Evolutionary conservation across 2,888 invertebrate species (phyloP).

Genomic region (Apamea monoglypha): DNA sequence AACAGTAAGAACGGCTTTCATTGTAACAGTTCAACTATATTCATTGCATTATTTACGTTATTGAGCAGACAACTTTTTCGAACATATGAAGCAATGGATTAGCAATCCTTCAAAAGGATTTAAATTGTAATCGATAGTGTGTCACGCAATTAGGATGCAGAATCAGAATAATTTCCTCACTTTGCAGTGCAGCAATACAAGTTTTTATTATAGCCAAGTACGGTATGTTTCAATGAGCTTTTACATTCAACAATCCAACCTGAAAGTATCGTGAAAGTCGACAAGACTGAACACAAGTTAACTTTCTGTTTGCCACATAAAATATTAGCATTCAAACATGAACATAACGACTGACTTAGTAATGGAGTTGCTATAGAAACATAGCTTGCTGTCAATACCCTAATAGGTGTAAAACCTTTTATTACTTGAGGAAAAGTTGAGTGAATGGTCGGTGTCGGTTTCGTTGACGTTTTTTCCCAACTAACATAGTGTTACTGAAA

Average conservation of each 20-base stretch:
- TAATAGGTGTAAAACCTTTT: slow-evolving; percentile 1
- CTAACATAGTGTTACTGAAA: background rate
- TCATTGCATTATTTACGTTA: too few relatives aligned
- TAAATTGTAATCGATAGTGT: background rate
- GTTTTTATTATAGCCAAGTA: slow-evolving; percentile 22
- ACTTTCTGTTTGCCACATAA: slow-evolving; percentile 72
- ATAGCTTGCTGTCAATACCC: slow-evolving; percentile 8
- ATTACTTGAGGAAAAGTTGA: slow-evolving; percentile 18
- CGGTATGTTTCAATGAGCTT: slow-evolving; percentile 42
- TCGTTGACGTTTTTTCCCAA: background rate
- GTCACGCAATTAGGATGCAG: background rate
- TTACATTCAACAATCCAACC: slow-evolving; percentile 48
- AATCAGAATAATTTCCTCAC: slow-evolving; percentile 47
- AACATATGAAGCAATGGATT: too few relatives aligned
- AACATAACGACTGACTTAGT: slow-evolving; percentile 35
- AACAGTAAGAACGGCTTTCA: background rate
- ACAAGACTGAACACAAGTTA: slow-evolving; percentile 47
- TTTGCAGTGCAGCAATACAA: slow-evolving; percentile 30
- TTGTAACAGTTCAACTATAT: background rate
- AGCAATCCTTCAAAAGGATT: background rate
- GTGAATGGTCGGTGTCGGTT: background rate
- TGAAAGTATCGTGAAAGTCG: slow-evolving; percentile 77
- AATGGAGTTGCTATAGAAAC: slow-evolving; percentile 36
- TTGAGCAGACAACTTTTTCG: too few relatives aligned
- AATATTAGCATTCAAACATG: slow-evolving; percentile 65